Conservation (phyloP, 2,888 invertebrate genomes). For the Athrips mouffetella region DNA sequence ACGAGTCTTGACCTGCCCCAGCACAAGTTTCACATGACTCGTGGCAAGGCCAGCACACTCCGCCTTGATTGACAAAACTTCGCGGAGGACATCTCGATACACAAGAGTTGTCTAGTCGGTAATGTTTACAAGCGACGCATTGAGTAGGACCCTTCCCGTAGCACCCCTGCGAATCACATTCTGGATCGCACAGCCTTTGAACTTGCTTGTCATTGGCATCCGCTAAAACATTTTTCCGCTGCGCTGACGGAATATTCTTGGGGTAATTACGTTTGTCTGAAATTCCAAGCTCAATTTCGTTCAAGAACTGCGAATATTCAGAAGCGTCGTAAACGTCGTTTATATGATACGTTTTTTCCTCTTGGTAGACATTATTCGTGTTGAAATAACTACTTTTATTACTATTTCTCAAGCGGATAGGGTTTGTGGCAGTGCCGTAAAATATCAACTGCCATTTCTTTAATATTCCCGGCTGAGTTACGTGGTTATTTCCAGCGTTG, state of each 20-base stretch:
- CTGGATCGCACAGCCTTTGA: constrained; percentile 86
- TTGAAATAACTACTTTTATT: constrained; percentile 73
- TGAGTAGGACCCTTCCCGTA: constrained; percentile 91
- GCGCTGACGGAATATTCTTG: constrained; percentile 82
- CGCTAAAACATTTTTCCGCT: constrained; percentile 79
- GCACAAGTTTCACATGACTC: constrained; percentile 93
- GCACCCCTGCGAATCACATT: constrained; percentile 88
- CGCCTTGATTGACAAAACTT: constrained; percentile 89
- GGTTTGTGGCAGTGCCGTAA: constrained; percentile 94
- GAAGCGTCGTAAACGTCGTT: constrained; percentile 80
- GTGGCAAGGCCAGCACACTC: constrained; percentile 91
- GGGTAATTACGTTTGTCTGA: constrained; percentile 82
- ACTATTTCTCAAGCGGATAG: constrained; percentile 85
- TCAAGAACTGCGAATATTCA: constrained; percentile 77
- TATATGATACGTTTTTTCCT: constrained; percentile 79
- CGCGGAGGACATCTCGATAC: constrained; percentile 90
- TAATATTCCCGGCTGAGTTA: constrained; percentile 90
- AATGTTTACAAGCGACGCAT: constrained; percentile 90
- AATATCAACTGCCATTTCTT: constrained; percentile 98
- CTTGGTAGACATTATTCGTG: constrained; percentile 65
- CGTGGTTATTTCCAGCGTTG: constrained; percentile 86
- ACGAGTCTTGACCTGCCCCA: constrained; percentile 91
- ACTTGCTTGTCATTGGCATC: constrained; percentile 80
- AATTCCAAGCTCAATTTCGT: constrained; percentile 69
- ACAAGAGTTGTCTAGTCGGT: constrained; percentile 90